A percentile compares a stretch with the other conserved stretches of the same genome.
phyloP scores from a whole-genome alignment of 2,888 invertebrate species.

The Aproaerema taeniolella region DNA sequence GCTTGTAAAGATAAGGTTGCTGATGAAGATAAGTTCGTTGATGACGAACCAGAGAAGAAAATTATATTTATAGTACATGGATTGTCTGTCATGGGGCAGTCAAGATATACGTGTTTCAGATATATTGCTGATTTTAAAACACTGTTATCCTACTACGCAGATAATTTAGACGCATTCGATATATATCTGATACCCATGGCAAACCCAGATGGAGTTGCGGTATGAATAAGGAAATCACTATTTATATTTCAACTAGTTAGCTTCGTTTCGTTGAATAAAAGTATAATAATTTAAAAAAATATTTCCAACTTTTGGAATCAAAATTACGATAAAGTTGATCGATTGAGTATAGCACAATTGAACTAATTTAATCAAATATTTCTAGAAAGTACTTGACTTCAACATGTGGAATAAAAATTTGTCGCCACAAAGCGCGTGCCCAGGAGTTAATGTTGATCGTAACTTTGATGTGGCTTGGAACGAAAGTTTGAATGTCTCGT shows the following conservation, averaged over 20 bases:
- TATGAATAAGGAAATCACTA: background rate
- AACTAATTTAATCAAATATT: no score
- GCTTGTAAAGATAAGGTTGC: background rate
- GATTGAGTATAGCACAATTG: no score
- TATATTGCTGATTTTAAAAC: background rate
- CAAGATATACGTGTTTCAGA: background rate
- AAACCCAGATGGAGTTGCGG: slow-evolving; percentile 19
- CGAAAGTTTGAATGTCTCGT: no score
- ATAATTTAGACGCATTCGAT: slow-evolving; percentile 17
- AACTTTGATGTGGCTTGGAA: slow-evolving; percentile 63
- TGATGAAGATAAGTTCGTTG: no score
- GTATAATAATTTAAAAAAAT: no score
- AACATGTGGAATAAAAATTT: slow-evolving; percentile 43
- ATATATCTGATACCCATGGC: slow-evolving; percentile 20
- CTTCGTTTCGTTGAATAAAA: background rate
- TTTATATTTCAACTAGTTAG: no score
- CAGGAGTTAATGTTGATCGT: slow-evolving; percentile 53
- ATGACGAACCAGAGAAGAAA: slow-evolving; percentile 14
- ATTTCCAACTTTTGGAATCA: no score
- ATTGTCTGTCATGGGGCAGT: slow-evolving; percentile 12
- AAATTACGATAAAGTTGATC: no score
- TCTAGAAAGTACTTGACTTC: no score
- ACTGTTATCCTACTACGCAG: slow-evolving; percentile 8
- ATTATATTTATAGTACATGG: slow-evolving; percentile 20
- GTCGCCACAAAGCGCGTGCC: slow-evolving; percentile 48